Conservation (phyloP, 2,113 vertebrate species). For the Nerophis lumbriciformis region DNA sequence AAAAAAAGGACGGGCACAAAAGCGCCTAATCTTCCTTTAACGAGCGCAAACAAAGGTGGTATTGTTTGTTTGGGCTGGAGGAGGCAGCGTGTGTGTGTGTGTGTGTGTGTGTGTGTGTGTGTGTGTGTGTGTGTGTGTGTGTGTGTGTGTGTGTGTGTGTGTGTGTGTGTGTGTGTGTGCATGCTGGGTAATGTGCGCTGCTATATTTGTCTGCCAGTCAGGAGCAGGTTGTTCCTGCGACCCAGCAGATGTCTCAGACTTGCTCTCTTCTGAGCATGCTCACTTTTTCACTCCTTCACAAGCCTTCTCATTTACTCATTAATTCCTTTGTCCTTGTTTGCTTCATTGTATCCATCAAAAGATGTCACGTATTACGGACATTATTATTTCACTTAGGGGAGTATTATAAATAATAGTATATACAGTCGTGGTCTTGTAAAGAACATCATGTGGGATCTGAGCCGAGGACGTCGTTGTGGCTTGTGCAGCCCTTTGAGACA, state of each 20-base stretch:
- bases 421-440: too few species aligned
- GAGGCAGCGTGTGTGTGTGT: constrained; percentile 40
- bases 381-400: too few species aligned
- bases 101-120: constrained; percentile 30
- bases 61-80: constrained; percentile 64
- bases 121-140: constrained; percentile 29
- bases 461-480: too few species aligned
- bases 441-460: too few species aligned
- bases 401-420: too few species aligned
- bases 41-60: constrained; percentile 62
- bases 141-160: constrained; percentile 33
- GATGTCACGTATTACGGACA: too few species aligned
- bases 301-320: constrained; percentile 68
- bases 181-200: constrained; percentile 21
- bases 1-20: constrained; percentile 48
- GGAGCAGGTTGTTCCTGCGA: constrained; percentile 58
- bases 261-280: constrained; percentile 60
- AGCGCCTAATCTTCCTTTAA: constrained; percentile 61
- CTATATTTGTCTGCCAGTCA: background rate
- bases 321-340: constrained; percentile 50
- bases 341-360: too few species aligned
- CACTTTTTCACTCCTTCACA: constrained; percentile 72
- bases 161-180: constrained; percentile 30
- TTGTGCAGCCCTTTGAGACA: too few species aligned
- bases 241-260: constrained; percentile 22